phyloP scores from a whole-genome alignment of 2,888 invertebrate genomes.

The Barypeithes pellucidus region DNA sequence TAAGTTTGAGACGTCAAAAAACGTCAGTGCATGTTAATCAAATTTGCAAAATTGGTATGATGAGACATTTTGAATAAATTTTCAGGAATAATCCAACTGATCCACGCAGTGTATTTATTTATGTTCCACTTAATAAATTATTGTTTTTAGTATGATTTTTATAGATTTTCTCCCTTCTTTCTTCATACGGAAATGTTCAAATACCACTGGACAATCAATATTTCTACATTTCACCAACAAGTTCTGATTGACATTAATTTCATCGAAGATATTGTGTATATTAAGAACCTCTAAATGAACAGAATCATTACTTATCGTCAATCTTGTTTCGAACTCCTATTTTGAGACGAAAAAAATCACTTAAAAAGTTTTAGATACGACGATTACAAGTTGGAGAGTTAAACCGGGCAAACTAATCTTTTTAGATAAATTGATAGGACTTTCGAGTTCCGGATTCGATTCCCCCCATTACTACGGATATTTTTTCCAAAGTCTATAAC shows the following conservation, averaged over 20 bases:
- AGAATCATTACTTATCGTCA: slow-evolving; percentile 26
- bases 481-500: slow-evolving; percentile 21
- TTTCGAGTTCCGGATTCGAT: slow-evolving; percentile 5
- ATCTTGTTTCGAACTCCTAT: slow-evolving; percentile 24
- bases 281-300: background rate
- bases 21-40: too few species aligned
- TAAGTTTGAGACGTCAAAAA: too few species aligned
- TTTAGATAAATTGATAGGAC: slow-evolving; percentile 38
- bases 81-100: too few species aligned
- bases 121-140: too few species aligned
- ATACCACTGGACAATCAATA: too few species aligned
- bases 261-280: background rate
- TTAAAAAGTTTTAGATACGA: slow-evolving; percentile 31
- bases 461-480: slow-evolving; percentile 17
- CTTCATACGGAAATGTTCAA: too few species aligned
- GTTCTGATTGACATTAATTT: background rate
- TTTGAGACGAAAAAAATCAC: slow-evolving; percentile 28
- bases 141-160: too few species aligned
- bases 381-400: slow-evolving; percentile 25
- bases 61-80: too few species aligned
- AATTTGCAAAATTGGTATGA: too few species aligned
- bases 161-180: too few species aligned
- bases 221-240: too few species aligned
- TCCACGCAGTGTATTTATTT: too few species aligned
- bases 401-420: slow-evolving; percentile 28